Evolutionary conservation across 1,140 invertebrate genomes (phyloP), one percentile per base, ranked within the genome.

Genomic region (Paralvinella palmiformis): DNA sequence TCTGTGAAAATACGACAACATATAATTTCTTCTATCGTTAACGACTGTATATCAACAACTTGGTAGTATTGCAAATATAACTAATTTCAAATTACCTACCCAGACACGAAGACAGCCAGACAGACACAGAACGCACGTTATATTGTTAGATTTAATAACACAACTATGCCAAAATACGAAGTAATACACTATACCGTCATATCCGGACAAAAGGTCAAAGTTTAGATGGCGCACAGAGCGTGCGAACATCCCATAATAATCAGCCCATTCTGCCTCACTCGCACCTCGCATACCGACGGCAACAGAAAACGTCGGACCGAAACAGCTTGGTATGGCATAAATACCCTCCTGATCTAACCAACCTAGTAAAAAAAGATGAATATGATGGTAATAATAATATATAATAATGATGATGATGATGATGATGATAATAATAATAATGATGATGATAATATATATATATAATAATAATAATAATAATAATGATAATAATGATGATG

Each of bases 161-260:
- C n/a, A n/a, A n/a, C n/a, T n/a, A n/a, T n/a, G n/a, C n/a, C n/a
- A n/a, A n/a, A n/a, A n/a, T n/a, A n/a, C n/a, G n/a, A n/a, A n/a
- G n/a, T n/a, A n/a, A n/a, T n/a, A n/a, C n/a, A 41, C 15, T 13
- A 32, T 32, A 52, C 60, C 37, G n/a, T 2, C 5, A 31, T 20
- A 50, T 10, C 44, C 60, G 5, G 31, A 15, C 20, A 62, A 17
- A 29, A 48, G 36, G 44, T 50, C 13, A 29, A 62, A 62, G 44
- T 24, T 7, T 1, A 62, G 27, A 31, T 62, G 60, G 17, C 60
- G 41, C 37, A 62, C 60, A 20, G 6, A 48, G 5, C 41, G 37
- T 17, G 60, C 20, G 44, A 62, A 62, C 60, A 62, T 62, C 4
- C 35, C 35, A 15, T 52, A 29, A 45, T 62, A 62, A 45, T 62